Evolutionary conservation across 2,797 vertebrate species (phyloP), one percentile per base, ranked within the genome.

Genomic region (Sternarchorhynchus goeldii): DNA sequence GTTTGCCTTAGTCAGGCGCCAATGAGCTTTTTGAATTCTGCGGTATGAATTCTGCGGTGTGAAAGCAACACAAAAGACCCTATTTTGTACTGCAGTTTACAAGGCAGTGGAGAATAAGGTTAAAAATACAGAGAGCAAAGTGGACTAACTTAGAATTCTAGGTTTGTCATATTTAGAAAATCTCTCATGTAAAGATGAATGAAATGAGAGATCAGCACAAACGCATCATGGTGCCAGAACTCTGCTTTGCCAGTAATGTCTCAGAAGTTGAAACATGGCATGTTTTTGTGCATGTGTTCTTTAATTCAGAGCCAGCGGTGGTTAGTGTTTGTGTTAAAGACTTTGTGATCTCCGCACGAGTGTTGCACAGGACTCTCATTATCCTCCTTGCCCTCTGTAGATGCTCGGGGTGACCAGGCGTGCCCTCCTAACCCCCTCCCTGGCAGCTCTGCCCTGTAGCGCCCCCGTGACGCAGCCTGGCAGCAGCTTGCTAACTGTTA

Each of bases 401-500:
- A 25, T 1, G 25, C 25, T 25, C 1, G 25, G 25, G 25, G 25
- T 25, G 25, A 25, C 25, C 25, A 25, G 25, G 25, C 34, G 6
- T 36, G 34, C 4, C 34, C 34, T 36, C 34, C 34, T 36, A 36
- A 36, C 34, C 4, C 36, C 17, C 39, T 74, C 66, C 25, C 25
- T 73, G 60, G 65, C 64, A 55, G 79, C 74, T 81, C 31, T 57
- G 67, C 68, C 56, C 74, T 62, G 16, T 41, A 29, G 25, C 55
- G 21, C 50, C 25, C 25, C 66, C 68, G 12, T 65, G 68, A 62
- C 75, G 17, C 25, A 68, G 31, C 39, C 29, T 74, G 78, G 76
- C 81, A 78, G 80, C 57, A 57, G 77, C 83, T 83, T 85, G 72
- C 77, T 84, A 59, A 63, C 83, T 83, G 80, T 84, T 86, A 85